These are phyloP conservation scores for Caiman crocodilus DNA, from an alignment of 2,797 vertebrate genomes.

Conservation along the genomic window DNA sequence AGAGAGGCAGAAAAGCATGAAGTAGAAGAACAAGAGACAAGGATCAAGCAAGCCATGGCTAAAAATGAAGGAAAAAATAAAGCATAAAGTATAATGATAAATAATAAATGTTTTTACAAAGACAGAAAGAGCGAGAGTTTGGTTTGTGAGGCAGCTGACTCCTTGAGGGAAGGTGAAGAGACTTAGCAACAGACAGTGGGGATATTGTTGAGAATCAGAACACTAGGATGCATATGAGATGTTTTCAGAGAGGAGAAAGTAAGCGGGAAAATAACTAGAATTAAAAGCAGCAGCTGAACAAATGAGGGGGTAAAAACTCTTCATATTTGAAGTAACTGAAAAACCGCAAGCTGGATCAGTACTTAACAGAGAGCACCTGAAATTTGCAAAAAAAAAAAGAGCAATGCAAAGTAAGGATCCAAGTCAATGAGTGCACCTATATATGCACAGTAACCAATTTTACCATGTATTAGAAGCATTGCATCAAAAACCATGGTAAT, in stretches of 20 bases:
- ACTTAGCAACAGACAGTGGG: background rate
- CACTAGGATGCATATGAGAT: background rate
- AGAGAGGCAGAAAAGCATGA: background rate
- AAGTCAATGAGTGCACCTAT: background rate
- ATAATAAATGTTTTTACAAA: background rate
- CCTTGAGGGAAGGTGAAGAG: conserved; percentile 9
- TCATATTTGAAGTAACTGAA: background rate
- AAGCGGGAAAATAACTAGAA: background rate
- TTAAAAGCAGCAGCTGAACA: rapidly evolving
- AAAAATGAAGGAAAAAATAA: conserved; percentile 4
- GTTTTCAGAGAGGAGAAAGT: background rate
- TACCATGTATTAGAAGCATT: background rate
- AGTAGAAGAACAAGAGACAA: background rate
- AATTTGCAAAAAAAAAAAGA: background rate
- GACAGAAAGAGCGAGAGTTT: background rate
- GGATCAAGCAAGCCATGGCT: background rate
- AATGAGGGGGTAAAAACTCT: background rate
- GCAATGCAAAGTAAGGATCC: background rate
- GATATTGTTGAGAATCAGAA: background rate
- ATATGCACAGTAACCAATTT: background rate
- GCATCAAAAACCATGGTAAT: background rate
- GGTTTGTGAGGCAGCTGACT: background rate
- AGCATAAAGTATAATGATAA: background rate
- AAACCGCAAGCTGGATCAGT: background rate
- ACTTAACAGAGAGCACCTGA: background rate